Base-by-base conservation (phyloP, 30 jellyfish, hydroid and myxozoan species). In the Mastigias papua region DNA sequence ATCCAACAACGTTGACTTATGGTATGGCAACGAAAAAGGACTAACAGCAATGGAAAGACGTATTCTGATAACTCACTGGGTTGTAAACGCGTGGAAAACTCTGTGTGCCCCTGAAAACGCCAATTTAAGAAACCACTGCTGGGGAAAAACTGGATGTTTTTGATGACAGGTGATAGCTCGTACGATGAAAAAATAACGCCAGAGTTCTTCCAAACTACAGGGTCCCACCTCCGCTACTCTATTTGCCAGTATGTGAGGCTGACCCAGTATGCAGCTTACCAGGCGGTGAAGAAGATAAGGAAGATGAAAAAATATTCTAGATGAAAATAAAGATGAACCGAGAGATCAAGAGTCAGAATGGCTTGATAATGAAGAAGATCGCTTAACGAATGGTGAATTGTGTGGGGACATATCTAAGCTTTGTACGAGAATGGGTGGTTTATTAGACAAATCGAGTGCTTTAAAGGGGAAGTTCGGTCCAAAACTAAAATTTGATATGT, bases 11-110 rank as follows among this genome's bases (percentile, higher is more conserved):
- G 23, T 81, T 4, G 95, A 86, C 35, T 21, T 68, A 61, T 86
- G 84, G 95, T 61, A 75, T 86, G 92, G 91, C 48, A 93, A 86
- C 34, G 95, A 86, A 34, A 86, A 86, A 57, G 80, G 89, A 33
- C 70, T 78, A 26, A 51, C 80, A 19, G 76, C 89, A 63, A 78
- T 51, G 80, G 80, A 63, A 78, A 78, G 81, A 63, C 89, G 89
- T 4, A 78, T 78, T 57, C 82, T 78, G 42, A 35, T 78, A 28
- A 78, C 89, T 31, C 79, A 51, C 63, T 78, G 89, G 89, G 64
- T 63, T 54, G 81, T 81, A 26, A 78, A 34, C 33, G 81, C 89
- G 25, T 78, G 89, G 89, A 78, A 54, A 27, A 78, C 80, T n/a
- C 70, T 78, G 70, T 78, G 89, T 58, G 65, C 64, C 54, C 66